Conservation (phyloP, 2,113 vertebrate species). For the Thunnus thynnus region DNA sequence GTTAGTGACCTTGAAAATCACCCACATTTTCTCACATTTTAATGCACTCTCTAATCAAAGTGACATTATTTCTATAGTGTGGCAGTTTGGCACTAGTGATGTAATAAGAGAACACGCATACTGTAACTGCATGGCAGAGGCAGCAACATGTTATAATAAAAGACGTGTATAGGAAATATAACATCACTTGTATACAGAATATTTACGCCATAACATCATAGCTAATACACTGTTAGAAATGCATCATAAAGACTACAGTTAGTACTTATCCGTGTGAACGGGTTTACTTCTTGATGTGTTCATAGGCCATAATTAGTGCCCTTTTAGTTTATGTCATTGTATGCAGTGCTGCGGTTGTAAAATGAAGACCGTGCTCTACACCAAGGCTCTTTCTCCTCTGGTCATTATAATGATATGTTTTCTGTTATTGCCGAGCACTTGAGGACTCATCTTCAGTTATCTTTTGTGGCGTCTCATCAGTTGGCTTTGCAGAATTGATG, state of each 20-base stretch:
- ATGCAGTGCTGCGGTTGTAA: slow-evolving; percentile 7
- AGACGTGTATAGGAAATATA: not conserved
- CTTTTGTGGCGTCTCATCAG: slow-evolving; percentile 20
- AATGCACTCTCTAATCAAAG: too few relatives aligned
- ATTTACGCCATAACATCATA: not conserved
- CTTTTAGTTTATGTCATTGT: not conserved
- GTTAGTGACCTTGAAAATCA: too few relatives aligned
- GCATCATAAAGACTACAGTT: slow-evolving; percentile 16
- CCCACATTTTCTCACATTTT: too few relatives aligned
- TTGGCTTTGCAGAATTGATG: slow-evolving; percentile 38
- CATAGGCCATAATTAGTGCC: slow-evolving; percentile 6
- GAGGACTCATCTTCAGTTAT: not conserved
- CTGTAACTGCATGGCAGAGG: too few relatives aligned
- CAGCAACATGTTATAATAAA: not conserved
- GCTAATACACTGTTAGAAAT: not conserved
- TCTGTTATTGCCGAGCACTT: slow-evolving; percentile 19
- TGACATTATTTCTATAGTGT: not conserved
- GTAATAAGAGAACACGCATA: too few relatives aligned
- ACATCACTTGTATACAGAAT: not conserved
- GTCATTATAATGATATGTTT: slow-evolving; percentile 28
- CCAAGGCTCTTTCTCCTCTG: slow-evolving; percentile 31
- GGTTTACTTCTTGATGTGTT: slow-evolving; percentile 11
- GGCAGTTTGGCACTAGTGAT: too few relatives aligned
- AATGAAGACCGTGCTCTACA: slow-evolving; percentile 11
- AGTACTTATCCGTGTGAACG: not conserved